Conservation (phyloP, 2,888 invertebrate genomes). For the Helleia helle region DNA sequence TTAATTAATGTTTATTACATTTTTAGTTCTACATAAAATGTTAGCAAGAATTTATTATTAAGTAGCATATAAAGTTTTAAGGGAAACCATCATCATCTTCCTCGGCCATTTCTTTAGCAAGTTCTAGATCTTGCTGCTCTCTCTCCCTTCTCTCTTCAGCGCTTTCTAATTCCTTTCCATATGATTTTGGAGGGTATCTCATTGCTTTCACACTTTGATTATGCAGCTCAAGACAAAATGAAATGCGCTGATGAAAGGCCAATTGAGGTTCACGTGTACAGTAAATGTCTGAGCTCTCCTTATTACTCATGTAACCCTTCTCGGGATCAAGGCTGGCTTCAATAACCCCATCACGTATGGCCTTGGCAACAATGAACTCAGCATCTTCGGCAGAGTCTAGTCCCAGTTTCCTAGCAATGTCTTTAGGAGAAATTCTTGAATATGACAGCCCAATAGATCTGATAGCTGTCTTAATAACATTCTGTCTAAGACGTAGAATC, state of each 20-base stretch:
- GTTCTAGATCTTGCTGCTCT: slow-evolving; percentile 97
- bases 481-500: slow-evolving; percentile 95
- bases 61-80: slow-evolving; percentile 29
- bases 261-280: slow-evolving; percentile 96
- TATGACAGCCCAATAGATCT: slow-evolving; percentile 97
- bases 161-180: slow-evolving; percentile 97
- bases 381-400: slow-evolving; percentile 98
- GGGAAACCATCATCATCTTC: slow-evolving; percentile 96
- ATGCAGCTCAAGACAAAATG: slow-evolving; percentile 97
- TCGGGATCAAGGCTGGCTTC: slow-evolving; percentile 97
- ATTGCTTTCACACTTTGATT: slow-evolving; percentile 99
- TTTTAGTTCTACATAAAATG: slow-evolving; percentile 4
- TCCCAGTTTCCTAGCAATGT: slow-evolving; percentile 94
- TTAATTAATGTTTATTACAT: slow-evolving; percentile 8
- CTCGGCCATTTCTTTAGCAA: slow-evolving; percentile 99
- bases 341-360: slow-evolving; percentile 98
- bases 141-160: slow-evolving; percentile 96
- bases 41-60: slow-evolving; percentile 6
- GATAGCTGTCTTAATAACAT: slow-evolving; percentile 99
- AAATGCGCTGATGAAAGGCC: slow-evolving; percentile 97
- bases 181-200: slow-evolving; percentile 99
- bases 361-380: slow-evolving; percentile 98
- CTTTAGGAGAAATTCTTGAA: slow-evolving; percentile 94
- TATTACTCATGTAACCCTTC: slow-evolving; percentile 96
- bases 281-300: slow-evolving; percentile 97